Conservation (phyloP, 2,113 vertebrate genomes). For the Athene noctua region DNA sequence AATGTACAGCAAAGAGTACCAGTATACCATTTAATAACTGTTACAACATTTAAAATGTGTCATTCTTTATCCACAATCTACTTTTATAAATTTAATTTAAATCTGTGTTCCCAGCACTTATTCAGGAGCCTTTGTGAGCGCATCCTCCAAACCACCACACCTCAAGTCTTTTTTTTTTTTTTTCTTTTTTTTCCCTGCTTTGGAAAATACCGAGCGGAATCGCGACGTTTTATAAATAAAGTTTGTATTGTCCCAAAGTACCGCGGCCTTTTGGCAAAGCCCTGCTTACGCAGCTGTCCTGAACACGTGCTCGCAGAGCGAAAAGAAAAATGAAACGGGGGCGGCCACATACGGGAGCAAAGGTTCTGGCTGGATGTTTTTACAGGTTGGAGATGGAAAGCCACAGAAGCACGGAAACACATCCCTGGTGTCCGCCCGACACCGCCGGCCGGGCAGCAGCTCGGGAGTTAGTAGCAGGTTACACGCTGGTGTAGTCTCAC, state of each 20-base stretch:
- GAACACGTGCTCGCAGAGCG: neutral
- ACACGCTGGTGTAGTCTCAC: neutral
- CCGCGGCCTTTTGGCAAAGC: neutral
- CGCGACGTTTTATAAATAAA: neutral
- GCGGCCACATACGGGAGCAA: neutral
- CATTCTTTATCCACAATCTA: slow-evolving; percentile 66
- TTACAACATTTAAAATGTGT: slow-evolving; percentile 64
- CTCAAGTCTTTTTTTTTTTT: no score
- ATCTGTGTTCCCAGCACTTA: neutral
- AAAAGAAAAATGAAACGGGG: no score
- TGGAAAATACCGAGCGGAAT: neutral
- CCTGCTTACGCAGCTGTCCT: neutral
- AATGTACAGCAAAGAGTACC: slow-evolving; percentile 70
- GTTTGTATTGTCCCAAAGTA: neutral
- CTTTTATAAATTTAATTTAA: slow-evolving; percentile 56
- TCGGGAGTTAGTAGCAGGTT: neutral
- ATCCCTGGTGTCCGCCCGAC: neutral
- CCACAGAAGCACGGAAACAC: neutral
- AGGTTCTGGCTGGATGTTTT: neutral
- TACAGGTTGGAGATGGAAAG: neutral
- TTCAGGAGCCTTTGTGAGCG: neutral
- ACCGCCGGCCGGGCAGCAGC: neutral
- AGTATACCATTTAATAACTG: slow-evolving; percentile 70
- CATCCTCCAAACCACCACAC: neutral
- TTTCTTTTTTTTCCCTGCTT: neutral